Percentiles rank a stretch among this genome's conserved stretches.
Conservation (phyloP, 2,888 invertebrate species). For the Galerucella pusilla region DNA sequence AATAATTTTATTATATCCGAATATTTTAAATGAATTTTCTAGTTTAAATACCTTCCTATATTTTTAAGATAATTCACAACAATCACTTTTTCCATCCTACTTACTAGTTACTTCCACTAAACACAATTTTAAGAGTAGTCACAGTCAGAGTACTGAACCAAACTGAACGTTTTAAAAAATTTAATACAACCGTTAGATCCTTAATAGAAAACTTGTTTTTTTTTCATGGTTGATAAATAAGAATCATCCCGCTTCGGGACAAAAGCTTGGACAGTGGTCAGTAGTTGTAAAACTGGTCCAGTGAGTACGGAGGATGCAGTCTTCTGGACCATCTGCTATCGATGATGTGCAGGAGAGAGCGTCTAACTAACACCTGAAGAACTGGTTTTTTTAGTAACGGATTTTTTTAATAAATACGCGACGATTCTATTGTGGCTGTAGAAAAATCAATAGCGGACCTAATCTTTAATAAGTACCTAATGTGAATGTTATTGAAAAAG, state of each 20-base stretch:
- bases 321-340: constrained; percentile 60
- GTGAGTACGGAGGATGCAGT: constrained; percentile 55
- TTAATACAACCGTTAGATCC: constrained; percentile 14
- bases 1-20: too few species aligned
- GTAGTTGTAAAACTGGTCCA: constrained; percentile 60
- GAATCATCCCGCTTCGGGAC: constrained; percentile 30
- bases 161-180: constrained; percentile 15
- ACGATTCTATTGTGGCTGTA: not conserved
- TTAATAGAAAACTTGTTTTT: constrained; percentile 27
- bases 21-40: too few species aligned
- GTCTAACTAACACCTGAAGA: constrained; percentile 49
- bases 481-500: too few species aligned
- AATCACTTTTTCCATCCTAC: not conserved
- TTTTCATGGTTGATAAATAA: constrained; percentile 32
- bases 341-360: constrained; percentile 46
- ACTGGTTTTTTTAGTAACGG: constrained; percentile 53
- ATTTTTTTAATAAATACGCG: constrained; percentile 30
- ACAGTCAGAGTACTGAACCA: not conserved
- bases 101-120: not conserved
- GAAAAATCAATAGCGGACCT: too few species aligned
- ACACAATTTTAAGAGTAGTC: not conserved
- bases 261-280: constrained; percentile 60
- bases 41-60: too few species aligned
- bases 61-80: not conserved
- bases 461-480: too few species aligned